These are phyloP conservation scores for Lasiurus cinereus DNA, from an alignment of 2,113 vertebrate genomes.

Conservation along the genomic window DNA sequence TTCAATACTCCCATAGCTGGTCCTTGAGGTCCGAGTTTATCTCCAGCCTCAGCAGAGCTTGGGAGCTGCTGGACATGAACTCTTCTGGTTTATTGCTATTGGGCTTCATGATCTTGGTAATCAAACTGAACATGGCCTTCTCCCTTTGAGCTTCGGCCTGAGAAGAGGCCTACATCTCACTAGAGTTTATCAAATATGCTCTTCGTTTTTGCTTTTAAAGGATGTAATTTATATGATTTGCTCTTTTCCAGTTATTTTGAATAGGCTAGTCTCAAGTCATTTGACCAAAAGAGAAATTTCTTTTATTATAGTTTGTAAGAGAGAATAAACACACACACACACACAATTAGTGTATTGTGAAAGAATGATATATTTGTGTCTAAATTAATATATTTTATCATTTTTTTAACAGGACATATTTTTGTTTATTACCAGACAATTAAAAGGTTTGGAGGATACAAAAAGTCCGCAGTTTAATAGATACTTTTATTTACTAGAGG, in stretches of 20 bases:
- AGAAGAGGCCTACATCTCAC: not conserved
- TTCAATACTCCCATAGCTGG: not conserved
- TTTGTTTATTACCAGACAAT: conserved; percentile 99
- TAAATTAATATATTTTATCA: conserved; percentile 67
- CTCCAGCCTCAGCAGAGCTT: not conserved
- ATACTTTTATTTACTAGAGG: conserved; percentile 99
- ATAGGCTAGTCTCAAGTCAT: not conserved
- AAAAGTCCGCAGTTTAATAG: conserved; percentile 99
- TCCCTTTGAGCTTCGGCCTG: not conserved
- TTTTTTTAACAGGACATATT: conserved; percentile 95
- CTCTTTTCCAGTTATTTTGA: conserved; percentile 51
- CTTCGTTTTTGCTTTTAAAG: conserved; percentile 52
- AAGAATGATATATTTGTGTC: conserved; percentile 62
- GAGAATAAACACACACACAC: not conserved
- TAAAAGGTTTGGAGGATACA: conserved; percentile 99
- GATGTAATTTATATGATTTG: conserved; percentile 50
- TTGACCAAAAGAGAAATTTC: conserved; percentile 50
- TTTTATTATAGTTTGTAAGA: conserved; percentile 63
- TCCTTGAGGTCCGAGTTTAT: not conserved
- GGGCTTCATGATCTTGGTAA: not conserved
- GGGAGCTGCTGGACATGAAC: not conserved
- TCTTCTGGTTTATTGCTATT: not conserved
- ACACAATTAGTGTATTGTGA: conserved; percentile 38
- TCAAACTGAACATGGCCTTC: not conserved
- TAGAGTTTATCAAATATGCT: not conserved